Evolutionary conservation across 92 coral and sea anemone genomes (phyloP).

Genomic region (Palythoa grandis): DNA sequence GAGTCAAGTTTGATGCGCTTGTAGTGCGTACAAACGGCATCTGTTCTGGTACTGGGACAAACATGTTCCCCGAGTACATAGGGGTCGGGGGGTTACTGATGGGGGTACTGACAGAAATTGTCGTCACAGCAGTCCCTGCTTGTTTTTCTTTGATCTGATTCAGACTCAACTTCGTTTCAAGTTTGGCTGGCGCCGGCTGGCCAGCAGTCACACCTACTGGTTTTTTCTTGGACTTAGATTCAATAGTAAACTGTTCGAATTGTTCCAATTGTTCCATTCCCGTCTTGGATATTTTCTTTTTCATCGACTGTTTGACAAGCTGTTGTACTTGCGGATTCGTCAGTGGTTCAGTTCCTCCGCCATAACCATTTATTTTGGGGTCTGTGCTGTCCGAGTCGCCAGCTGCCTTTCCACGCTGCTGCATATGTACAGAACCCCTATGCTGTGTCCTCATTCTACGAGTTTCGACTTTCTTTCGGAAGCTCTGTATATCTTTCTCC

Average conservation of each 20-base stretch:
- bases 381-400: conserved; percentile 46
- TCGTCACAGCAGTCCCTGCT: conserved; percentile 23
- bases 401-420: conserved; percentile 50
- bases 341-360: conserved; percentile 30
- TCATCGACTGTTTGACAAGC: conserved; percentile 29
- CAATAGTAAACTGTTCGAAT: conserved; percentile 70
- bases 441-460: conserved; percentile 58
- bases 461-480: conserved; percentile 74
- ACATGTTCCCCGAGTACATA: conserved; percentile 17
- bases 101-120: neutral
- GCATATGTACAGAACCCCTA: conserved; percentile 48
- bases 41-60: conserved; percentile 31
- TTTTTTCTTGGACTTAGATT: conserved; percentile 77
- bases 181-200: conserved; percentile 47
- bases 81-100: conserved; percentile 39
- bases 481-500: conserved; percentile 67
- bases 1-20: conserved; percentile 33
- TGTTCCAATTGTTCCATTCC: conserved; percentile 80
- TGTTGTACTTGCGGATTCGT: conserved; percentile 28
- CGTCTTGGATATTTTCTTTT: conserved; percentile 32
- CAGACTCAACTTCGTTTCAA: conserved; percentile 73
- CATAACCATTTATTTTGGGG: conserved; percentile 65
- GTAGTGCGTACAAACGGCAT: conserved; percentile 20
- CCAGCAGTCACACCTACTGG: conserved; percentile 54
- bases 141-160: conserved; percentile 90